Evolutionary conservation across 2,797 vertebrate species (phyloP), one percentile per base, ranked within the genome.

Genomic region (Rachycentron canadum): DNA sequence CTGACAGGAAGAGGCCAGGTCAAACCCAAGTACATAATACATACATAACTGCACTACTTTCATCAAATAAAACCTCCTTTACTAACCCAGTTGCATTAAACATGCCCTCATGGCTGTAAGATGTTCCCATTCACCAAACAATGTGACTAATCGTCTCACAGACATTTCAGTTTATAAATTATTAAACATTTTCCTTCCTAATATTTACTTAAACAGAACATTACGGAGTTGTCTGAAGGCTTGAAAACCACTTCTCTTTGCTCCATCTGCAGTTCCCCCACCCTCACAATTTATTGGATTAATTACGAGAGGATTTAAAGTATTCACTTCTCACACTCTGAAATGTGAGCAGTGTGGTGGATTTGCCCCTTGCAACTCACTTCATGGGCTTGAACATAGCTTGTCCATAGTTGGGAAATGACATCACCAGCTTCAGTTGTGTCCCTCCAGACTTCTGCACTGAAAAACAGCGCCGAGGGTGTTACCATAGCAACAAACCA

Each of bases 321-420:
- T 32, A 34, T 34, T 43, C 21, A 10, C 13, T 40, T 16, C 14
- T n/a, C 17, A 50, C 17, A 32, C 12, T 36, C n/a, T 56, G 34
- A 45, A 1, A 26, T 13, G 13, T 21, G 25, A 41, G 17, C 32
- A 1, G 10, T 16, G 25, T 55, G 64, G 25, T 64, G 57, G 12
- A 28, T 76, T 45, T 17, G 57, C 14, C 6, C 11, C 45, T 12
- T 16, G 45, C 3, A 30, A 85, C 93, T 93, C 74, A 98, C 95
- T 96, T 97, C 94, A 96, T 96, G 47, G 96, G 96, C 78, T 97
- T 96, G 88, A 96, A 95, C 86, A 97, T 88, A 36, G 95, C 95
- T 60, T 95, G 94, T 47, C 96, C 95, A 0, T 96, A 95, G 84
- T 96, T 95, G 0, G 95, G 88, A 64, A 96, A 96, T 0, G 92